A percentile compares a stretch with the other conserved stretches of the same genome.
These are phyloP conservation scores for Caenorhabditis elegans DNA, from an alignment of 1,140 invertebrate genomes.

Conservation along the genomic window WBcel235 BX284606.5:17636501-17637000, in stretches of 20 bases:
- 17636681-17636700: too few species aligned
- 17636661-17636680: slow-evolving; percentile 8
- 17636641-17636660: background rate
- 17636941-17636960: background rate
- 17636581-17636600: background rate
- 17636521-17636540: too few species aligned
- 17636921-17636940: slow-evolving; percentile 10
- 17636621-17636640: background rate
- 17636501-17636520: too few species aligned
- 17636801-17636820: background rate
- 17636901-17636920: background rate
- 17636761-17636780: background rate
- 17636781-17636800: too few species aligned
- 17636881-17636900: background rate
- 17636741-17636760: too few species aligned
- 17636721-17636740: too few species aligned
- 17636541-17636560: background rate
- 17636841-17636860: background rate
- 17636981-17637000: too few species aligned
- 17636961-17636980: background rate
- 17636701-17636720: slow-evolving; percentile 18
- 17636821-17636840: background rate
- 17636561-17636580: background rate
- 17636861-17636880: background rate
- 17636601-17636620: background rate